Percentiles rank a stretch among this genome's conserved stretches.
phyloP scores from a whole-genome alignment of 1,140 invertebrate genomes.

The Pseudomyrmex gracilis region DNA sequence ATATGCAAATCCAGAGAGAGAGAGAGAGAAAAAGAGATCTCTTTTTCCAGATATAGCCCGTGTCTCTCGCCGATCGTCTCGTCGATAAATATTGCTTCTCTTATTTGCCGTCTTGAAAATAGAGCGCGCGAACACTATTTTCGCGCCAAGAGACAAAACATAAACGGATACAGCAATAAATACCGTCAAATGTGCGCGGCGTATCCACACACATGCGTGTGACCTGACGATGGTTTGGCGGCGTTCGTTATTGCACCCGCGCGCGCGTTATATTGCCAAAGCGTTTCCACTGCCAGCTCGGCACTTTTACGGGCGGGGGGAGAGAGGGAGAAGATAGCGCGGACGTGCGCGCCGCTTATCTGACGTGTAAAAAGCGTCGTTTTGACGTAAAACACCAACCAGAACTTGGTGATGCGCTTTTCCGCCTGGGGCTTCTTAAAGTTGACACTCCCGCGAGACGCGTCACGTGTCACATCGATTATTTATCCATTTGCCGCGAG shows the following conservation, averaged over 20 bases:
- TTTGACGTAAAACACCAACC: conserved; percentile 31
- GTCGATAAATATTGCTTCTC: too few relatives aligned
- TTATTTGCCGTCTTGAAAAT: too few relatives aligned
- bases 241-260: neutral
- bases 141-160: too few relatives aligned
- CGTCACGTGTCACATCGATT: conserved; percentile 17
- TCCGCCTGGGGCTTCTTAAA: neutral
- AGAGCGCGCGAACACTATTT: too few relatives aligned
- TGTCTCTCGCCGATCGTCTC: too few relatives aligned
- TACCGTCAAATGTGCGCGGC: too few relatives aligned
- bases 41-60: too few relatives aligned
- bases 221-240: neutral
- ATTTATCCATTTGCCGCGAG: conserved; percentile 10
- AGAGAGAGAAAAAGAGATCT: too few relatives aligned
- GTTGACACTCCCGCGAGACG: conserved; percentile 29
- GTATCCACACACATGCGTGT: neutral
- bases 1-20: neutral
- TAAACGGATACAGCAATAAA: too few relatives aligned
- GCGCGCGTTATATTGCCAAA: neutral
- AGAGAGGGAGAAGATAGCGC: conserved; percentile 24
- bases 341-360: conserved; percentile 18
- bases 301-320: conserved; percentile 6
- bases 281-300: neutral
- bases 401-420: conserved; percentile 6
- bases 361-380: conserved; percentile 30